phyloP scores from a whole-genome alignment of 2,113 vertebrate genomes.

The Clarias magur region DNA sequence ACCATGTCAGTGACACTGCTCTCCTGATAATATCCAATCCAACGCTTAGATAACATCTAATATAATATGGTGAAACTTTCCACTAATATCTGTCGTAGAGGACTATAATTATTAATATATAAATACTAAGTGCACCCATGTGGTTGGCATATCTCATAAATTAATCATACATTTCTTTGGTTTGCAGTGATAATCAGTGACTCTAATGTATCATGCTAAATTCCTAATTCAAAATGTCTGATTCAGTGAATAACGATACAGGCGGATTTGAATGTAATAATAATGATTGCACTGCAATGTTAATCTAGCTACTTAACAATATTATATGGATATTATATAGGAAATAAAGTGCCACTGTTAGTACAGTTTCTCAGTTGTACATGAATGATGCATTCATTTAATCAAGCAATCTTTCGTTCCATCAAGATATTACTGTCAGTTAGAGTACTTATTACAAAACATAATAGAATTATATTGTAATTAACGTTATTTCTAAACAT shows the following conservation, averaged over 20 bases:
- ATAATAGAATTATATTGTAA: neutral
- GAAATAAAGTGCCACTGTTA: too few species aligned
- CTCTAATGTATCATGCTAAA: neutral
- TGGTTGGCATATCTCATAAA: neutral
- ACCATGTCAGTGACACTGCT: neutral
- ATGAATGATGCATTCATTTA: neutral
- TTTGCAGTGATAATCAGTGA: neutral
- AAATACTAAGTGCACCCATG: neutral
- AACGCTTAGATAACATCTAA: neutral
- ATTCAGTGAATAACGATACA: neutral
- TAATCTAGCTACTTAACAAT: neutral
- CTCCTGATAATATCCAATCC: neutral
- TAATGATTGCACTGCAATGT: neutral
- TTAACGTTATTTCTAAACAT: neutral
- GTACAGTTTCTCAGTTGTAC: neutral
- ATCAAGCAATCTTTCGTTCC: neutral
- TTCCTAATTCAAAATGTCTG: neutral
- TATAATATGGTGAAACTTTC: neutral
- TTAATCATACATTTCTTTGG: neutral
- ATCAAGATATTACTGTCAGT: neutral
- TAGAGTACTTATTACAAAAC: neutral
- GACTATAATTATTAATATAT: neutral
- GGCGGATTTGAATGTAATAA: neutral
- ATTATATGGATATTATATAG: neutral
- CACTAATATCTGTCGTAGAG: neutral